Evolutionary conservation across 2,113 vertebrate species (phyloP).

Genomic region (Penelope pileata): DNA sequence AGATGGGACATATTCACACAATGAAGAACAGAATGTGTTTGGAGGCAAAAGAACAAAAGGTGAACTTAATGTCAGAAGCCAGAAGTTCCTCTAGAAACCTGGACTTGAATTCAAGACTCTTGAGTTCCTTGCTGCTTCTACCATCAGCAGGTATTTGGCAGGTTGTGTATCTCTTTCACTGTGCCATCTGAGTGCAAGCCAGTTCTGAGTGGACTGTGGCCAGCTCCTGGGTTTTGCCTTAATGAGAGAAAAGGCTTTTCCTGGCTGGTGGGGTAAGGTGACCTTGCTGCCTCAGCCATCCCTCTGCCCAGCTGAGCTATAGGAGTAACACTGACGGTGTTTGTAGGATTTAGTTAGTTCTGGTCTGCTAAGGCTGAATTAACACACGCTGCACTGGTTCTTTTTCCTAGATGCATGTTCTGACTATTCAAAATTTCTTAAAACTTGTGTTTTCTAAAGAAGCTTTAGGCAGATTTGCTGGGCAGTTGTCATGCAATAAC

Average conservation of each 20-base stretch:
- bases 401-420: neutral
- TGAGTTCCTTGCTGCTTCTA: neutral
- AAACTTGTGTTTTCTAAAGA: neutral
- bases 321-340: neutral
- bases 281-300: neutral
- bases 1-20: neutral
- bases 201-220: neutral
- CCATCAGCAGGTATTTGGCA: neutral
- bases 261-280: neutral
- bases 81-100: neutral
- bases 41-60: neutral
- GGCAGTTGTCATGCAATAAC: neutral
- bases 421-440: neutral
- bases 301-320: neutral
- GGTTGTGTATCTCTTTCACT: fast-evolving
- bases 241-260: neutral
- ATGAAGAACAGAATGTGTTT: neutral
- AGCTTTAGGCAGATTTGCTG: neutral
- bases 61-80: neutral
- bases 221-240: neutral
- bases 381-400: neutral
- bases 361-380: neutral
- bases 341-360: neutral
- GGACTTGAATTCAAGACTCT: neutral
- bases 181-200: neutral